Evolutionary conservation across 2,888 invertebrate species (phyloP), one percentile per base, ranked within the genome.

Genomic region (Drosophila maculinotata): DNA sequence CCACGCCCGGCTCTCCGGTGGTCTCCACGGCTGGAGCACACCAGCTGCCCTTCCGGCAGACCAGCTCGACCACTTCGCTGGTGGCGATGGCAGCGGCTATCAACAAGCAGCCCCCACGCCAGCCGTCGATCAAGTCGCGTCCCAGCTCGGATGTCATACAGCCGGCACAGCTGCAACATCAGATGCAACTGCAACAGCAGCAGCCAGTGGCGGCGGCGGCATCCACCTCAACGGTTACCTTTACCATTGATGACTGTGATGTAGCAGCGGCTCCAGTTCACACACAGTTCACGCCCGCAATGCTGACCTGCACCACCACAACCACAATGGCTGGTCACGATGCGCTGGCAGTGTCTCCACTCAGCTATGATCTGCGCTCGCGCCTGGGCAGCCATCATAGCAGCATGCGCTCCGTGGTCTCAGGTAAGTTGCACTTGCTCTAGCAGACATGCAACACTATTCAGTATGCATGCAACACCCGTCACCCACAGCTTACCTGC

Each of bases 391-490:
- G 89, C 48, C 88, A 89, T 53, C 85, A 88, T 59, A 80, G 88
- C 73, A 91, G 91, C 79, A 90, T 90, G 89, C 88, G 91, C 53
- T 91, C 91, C n/a, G 85, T 91, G 23, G 90, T 86, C 39, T 91
- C 91, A 86, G 91, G 92, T 91, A 54, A 84, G 90, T 74, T 12
- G 9, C 5, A 15, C 8, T 7, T 12, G 4, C 6, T 33, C 1
- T 1, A 1, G 2, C 12, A 2, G 7, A 2, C 10, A 20, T 8
- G 10, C 14, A 1, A 12, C 12, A 10, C 10, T 25, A 26, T 14
- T 9, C 8, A 12, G 2, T 10, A 9, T 12, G 20, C 20, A 9
- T 31, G 23, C 12, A 35, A n/a, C 30, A 15, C 25, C 39, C 20
- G 4, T 4, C 25, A 39, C 60, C 20, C 25, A 39, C 60, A 90